Base-by-base conservation (phyloP, 2,113 vertebrate species). In the Grallaria varia region DNA sequence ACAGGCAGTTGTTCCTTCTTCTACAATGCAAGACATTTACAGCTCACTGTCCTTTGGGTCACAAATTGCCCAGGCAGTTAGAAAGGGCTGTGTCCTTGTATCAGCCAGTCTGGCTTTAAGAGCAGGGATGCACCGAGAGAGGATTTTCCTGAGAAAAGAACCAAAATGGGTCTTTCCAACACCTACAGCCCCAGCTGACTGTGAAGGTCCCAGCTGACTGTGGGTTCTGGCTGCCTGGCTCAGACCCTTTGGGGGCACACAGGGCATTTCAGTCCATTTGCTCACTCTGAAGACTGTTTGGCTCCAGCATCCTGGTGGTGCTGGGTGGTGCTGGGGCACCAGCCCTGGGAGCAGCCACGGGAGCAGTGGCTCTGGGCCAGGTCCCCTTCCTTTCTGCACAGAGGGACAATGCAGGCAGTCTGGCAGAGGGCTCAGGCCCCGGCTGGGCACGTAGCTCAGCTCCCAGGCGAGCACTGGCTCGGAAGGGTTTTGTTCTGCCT, bases 401-500 rank as follows among this genome's bases (percentile, higher is more conserved):
- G 91, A 8, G 47, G 86, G 86, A 93, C 78, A 71, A 64, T 28
- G 63, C 64, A 81, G 93, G 94, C 55, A 66, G 63, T 31, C 86
- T 92, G 84, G 89, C 17, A 3, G 92, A 71, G 80, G 83, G 55
- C 86, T 91, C 86, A 6, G 8, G 77, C 83, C 89, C 59, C 17
- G 39, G 9, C 60, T 44, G 77, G 93, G 73, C 86, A 87, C 10
- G 8, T 55, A 87, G 84, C 86, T 40, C 90, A 47, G 86, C 91
- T 95, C 93, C 83, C 91, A 45, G 13, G 64, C 30, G 22, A 92
- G 84, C 1, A 7, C 84, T 44, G 49, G 4, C 17, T 95, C 4
- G 13, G 68, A 74, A 89, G 77, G 68, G 49, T 30, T 90, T 92
- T 82, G 87, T n/a, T 91, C 77, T 93, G 84, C 60, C 56, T 96